These are phyloP conservation scores for Pterostichus niger DNA, from an alignment of 2,888 invertebrate genomes.

Conservation along the genomic window DNA sequence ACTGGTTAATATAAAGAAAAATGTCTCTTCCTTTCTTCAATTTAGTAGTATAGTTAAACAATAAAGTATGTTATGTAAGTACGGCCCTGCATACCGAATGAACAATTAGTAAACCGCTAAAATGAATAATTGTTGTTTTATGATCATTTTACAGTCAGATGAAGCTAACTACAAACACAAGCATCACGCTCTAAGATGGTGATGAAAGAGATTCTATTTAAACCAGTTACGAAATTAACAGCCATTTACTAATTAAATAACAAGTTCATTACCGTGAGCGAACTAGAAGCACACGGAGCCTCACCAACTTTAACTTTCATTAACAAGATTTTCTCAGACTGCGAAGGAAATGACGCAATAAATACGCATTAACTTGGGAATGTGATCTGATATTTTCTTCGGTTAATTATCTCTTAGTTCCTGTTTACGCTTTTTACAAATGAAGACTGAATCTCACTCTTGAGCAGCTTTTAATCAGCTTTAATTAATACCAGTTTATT, in stretches of 20 bases:
- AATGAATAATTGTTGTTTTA: slow-evolving; percentile 1
- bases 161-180: not conserved
- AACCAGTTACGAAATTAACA: slow-evolving; percentile 54
- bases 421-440: slow-evolving; percentile 24
- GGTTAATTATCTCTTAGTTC: slow-evolving; percentile 28
- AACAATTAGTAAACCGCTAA: not conserved
- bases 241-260: slow-evolving; percentile 51
- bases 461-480: not conserved
- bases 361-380: slow-evolving; percentile 36
- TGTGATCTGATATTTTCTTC: slow-evolving; percentile 36
- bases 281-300: not conserved
- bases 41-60: too few species aligned
- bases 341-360: slow-evolving; percentile 52
- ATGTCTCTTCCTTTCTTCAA: too few species aligned
- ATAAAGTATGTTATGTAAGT: not conserved
- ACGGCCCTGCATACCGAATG: not conserved
- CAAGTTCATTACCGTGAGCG: slow-evolving; percentile 53
- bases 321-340: slow-evolving; percentile 53
- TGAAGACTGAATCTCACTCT: not conserved
- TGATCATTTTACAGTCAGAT: not conserved
- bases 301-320: slow-evolving; percentile 40
- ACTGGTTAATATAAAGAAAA: too few species aligned
- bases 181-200: not conserved
- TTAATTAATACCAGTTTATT: not conserved
- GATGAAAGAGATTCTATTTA: not conserved